Evolutionary conservation across 2,888 invertebrate species (phyloP), one percentile per base, ranked within the genome.

Genomic region (Ramazzottius varieornatus): DNA sequence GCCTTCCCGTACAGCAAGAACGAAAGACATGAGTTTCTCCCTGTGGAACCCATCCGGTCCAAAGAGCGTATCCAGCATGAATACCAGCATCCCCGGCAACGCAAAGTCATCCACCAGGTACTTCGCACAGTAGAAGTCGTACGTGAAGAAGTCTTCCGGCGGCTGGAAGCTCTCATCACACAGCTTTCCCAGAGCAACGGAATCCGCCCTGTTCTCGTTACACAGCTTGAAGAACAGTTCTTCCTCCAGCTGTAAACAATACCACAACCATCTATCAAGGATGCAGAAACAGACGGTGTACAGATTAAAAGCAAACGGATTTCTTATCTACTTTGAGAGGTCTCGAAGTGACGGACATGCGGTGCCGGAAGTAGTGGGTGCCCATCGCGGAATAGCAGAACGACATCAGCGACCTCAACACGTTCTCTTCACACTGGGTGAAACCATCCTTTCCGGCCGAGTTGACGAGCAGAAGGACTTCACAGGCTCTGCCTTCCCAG

Each of bases 111-210:
- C 54, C 2, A 13, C 65, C 46, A 65, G 4, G 8, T 64, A 46
- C 8, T 4, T 4, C 16, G 4, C 63, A n/a, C 33, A 33, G 46
- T 65, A 65, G 32, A 65, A 65, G n/a, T 65, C 65, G 63, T 64
- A 63, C 46, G 40, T 65, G 16, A n/a, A 32, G 32, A 33, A 64
- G 13, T 33, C 33, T 32, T 13, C 16, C 33, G 34, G 33, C 64
- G 32, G 4, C 32, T 13, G 29, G 20, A 32, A 64, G 20, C 4
- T 54, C 24, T 29, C 54, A 16, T 54, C n/a, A 29, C 54, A 54
- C 54, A 54, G 8, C 29, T 24, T 8, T 24, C 8, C n/a, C 20
- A 54, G 54, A 13, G 8, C 54, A 8, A 16, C 20, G 20, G 24
- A 8, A 54, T 54, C 54, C n/a, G 8, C 54, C n/a, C 20, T 8